Percentiles rank a stretch among this genome's conserved stretches.
Conservation (phyloP, 2,888 invertebrate species). For the Drosophila fulvimacula region DNA sequence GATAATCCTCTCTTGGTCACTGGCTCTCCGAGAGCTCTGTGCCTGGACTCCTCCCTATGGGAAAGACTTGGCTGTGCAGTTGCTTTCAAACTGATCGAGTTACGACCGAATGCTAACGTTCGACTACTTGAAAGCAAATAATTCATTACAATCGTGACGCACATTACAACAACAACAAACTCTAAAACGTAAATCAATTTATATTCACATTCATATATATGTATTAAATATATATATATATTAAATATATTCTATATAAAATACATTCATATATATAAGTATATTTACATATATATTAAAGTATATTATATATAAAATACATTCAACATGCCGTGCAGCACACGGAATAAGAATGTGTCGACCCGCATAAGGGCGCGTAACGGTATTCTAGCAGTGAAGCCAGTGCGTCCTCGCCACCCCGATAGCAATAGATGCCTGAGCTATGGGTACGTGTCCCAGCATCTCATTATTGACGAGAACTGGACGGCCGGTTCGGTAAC, state of each 20-base stretch:
- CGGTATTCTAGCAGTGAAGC: conserved; percentile 64
- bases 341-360: conserved; percentile 40
- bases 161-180: conserved; percentile 11
- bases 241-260: background rate
- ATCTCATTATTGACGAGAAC: conserved; percentile 79
- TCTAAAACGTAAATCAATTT: conserved; percentile 1
- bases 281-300: background rate
- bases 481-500: conserved; percentile 81
- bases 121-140: background rate
- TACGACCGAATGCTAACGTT: background rate
- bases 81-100: conserved; percentile 1
- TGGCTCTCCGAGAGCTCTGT: too few species aligned
- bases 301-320: conserved; percentile 3
- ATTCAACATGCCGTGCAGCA: conserved; percentile 53
- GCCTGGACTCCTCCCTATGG: background rate
- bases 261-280: conserved; percentile 10
- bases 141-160: conserved; percentile 14
- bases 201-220: conserved; percentile 3
- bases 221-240: background rate
- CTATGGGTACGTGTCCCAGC: conserved; percentile 74
- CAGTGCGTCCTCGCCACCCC: conserved; percentile 77
- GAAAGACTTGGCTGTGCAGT: background rate
- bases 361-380: conserved; percentile 25
- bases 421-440: conserved; percentile 83
- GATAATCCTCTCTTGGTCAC: too few species aligned